phyloP scores from a whole-genome alignment of 2,797 vertebrate species.

The Clarias platycephalus region DNA sequence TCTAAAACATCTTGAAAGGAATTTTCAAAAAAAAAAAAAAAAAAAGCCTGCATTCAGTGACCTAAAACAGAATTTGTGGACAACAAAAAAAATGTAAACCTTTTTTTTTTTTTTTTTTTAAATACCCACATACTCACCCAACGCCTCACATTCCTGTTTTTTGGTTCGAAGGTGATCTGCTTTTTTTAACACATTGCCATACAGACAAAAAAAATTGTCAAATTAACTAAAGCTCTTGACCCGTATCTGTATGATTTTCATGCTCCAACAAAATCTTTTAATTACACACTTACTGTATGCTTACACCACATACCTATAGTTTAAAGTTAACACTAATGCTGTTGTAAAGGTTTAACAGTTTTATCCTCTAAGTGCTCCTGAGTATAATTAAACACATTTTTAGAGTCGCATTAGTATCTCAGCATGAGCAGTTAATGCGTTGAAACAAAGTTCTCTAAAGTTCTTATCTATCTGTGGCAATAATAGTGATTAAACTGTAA shows the following conservation, averaged over 20 bases:
- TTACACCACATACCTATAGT: background rate
- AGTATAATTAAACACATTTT: constrained; percentile 14
- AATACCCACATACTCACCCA: no score
- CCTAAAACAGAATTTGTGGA: no score
- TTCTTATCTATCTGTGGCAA: background rate
- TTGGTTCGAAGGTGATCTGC: background rate
- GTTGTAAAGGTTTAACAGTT: background rate
- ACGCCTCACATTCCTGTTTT: background rate
- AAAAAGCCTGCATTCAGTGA: no score
- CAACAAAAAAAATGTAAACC: no score
- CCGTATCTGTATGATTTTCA: background rate
- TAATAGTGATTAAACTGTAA: constrained; percentile 7
- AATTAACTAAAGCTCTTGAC: background rate
- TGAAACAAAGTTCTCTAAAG: background rate
- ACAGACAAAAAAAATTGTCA: no score
- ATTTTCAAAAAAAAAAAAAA: no score
- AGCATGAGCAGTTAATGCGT: background rate
- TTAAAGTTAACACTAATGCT: background rate
- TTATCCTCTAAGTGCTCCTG: background rate
- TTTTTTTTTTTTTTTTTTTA: no score
- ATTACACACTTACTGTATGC: background rate
- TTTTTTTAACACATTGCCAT: background rate
- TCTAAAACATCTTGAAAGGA: no score
- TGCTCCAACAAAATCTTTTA: background rate
- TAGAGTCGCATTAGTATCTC: constrained; percentile 5